Evolutionary conservation across 2,888 invertebrate species (phyloP), one percentile per base, ranked within the genome.

Genomic region (Drosophila gaucha): DNA sequence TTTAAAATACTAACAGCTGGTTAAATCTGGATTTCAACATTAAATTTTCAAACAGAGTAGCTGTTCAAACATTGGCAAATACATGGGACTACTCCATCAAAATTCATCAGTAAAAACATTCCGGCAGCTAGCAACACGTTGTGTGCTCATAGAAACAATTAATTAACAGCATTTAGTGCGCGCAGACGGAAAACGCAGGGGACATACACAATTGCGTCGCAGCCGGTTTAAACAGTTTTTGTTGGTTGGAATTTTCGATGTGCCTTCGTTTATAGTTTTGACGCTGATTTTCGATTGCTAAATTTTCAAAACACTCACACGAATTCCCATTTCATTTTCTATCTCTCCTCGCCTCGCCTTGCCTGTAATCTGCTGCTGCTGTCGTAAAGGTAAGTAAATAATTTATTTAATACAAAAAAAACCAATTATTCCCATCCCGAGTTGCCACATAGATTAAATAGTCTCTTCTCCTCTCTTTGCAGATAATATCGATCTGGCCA

Each of bases 51-150:
- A 80, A 67, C 80, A 35, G 41, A 85, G 80, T 67, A 74, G 69
- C 74, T 67, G 64, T 70, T 58, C 52, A 46, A 55, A 50, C 35
- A 64, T 30, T 50, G 59, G 65, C 66, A 74, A 20, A 47, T 56
- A 28, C 64, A 49, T 50, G 26, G 52, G 47, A 62, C 58, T 58
- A 50, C 47, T 54, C 54, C 46, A 28, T 74, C 74, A 66, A 82
- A 82, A 85, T 85, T 82, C 49, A 26, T 63, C 69, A 82, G 86
- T 79, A 57, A 64, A 64, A 69, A 67, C 57, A 71, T 72, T 79
- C 86, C 83, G 86, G 86, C 86, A 82, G 86, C 79, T 57, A 69
- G 74, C 74, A 63, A 72, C 74, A 72, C 79, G 68, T 79, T 64
- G 74, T 77, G 86, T 71, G 79, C 46, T 60, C 39, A 54, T 56